phyloP scores from a whole-genome alignment of 2,797 vertebrate species.

The Anguilla anguilla region DNA sequence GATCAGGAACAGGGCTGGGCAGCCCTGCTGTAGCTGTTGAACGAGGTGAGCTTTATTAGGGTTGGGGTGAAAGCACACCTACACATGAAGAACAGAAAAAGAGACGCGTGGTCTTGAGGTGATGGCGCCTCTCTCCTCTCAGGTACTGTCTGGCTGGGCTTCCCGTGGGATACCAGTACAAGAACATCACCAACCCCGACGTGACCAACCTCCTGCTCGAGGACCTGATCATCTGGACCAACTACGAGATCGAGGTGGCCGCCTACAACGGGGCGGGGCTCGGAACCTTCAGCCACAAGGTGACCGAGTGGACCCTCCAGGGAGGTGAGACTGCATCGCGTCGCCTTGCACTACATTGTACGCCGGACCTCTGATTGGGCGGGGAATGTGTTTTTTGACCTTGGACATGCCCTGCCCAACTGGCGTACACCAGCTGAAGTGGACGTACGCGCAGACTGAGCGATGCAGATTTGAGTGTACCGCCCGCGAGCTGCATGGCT shows the following conservation, averaged over 20 bases:
- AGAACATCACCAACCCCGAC: slow-evolving; percentile 91
- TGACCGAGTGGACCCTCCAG: slow-evolving; percentile 96
- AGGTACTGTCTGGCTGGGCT: slow-evolving; percentile 94
- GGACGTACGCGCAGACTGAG: no score
- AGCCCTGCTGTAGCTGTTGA: no score
- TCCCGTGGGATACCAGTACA: slow-evolving; percentile 92
- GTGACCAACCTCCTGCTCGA: slow-evolving; percentile 92
- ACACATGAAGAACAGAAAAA: no score
- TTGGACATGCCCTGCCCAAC: no score
- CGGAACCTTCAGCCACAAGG: slow-evolving; percentile 90
- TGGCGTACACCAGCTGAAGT: no score
- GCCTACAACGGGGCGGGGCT: slow-evolving; percentile 93
- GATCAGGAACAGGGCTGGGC: no score
- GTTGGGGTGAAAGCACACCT: neutral
- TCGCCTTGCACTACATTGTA: neutral
- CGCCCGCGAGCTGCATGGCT: no score
- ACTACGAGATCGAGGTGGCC: slow-evolving; percentile 96
- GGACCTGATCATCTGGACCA: slow-evolving; percentile 98
- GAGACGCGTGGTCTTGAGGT: neutral
- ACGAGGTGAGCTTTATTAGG: no score
- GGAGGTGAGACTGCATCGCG: slow-evolving; percentile 78
- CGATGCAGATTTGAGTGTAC: no score
- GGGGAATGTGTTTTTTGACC: no score
- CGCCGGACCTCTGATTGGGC: no score
- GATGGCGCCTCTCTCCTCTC: slow-evolving; percentile 15